Evolutionary conservation across 1,140 invertebrate species (phyloP), one percentile per base, ranked within the genome.

Genomic region (Aphidius ervi): DNA sequence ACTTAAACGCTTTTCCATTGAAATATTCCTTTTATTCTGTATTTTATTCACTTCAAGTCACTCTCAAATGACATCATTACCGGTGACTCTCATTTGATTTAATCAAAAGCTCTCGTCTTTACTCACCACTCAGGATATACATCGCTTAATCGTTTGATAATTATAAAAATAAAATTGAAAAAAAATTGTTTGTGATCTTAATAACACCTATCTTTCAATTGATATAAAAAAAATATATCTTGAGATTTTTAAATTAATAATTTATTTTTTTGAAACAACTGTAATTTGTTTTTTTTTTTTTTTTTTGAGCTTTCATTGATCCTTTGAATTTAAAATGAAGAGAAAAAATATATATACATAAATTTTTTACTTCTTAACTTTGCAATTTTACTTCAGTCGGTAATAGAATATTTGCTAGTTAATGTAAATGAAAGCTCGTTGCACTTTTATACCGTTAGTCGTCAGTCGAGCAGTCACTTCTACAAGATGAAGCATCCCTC

Each of bases 401-500:
- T 41, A 57, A 8, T 40, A n/a, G 7, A n/a, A 43, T 16, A 41
- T 5, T 48, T 37, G 48, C 40, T 48, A 42, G 47, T 20, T 9
- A 43, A 20, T 9, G 4, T 52, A 31, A 9, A 31, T 52, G 49
- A 16, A 9, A 9, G 23, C 7, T 43, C 57, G 41, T 48, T 59
- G 57, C 57, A 59, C 57, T 47, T 59, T 59, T 59, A 59, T 57
- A 46, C 49, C 55, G 48, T 46, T 31, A 39, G 42, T 46, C 59
- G 42, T 61, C 42, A 55, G 60, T 45, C 46, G 55, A 40, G 9
- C 47, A 62, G 60, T 62, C 60, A 62, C 60, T 62, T 57, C 41
- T 45, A 54, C 6, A 57, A 62, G 60, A 62, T 62, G 55, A 54
- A 62, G 58, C 56, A 62, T 48, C 47, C 42, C 60, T 62, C 8